Base-by-base conservation (phyloP, 1,140 invertebrate species). In the Manduca sexta region DNA sequence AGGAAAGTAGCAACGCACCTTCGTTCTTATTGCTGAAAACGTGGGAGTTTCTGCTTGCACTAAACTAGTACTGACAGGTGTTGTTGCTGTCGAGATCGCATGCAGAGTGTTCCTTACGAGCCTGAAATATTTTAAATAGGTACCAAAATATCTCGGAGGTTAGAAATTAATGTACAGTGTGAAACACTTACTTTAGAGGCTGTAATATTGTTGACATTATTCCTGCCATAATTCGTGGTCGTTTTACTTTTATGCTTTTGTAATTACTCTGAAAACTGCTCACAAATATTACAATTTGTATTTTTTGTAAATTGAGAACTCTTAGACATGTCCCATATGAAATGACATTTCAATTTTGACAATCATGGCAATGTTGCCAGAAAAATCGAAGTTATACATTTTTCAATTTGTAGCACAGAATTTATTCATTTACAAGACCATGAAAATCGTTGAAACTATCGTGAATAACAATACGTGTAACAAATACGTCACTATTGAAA, bases 1-100 rank as follows among this genome's bases (percentile, higher is more conserved):
- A 3, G 93, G 93, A 60, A 94, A 94, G 57, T 93, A 89, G 63
- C 88, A 88, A 18, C 92, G 87, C 0, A 85, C 78, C 57, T 85
- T 85, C n/a, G 65, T 83, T 57, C 82, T 69, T 26, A 85, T 57
- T 16, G 74, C 57, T 6, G 69, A 63, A 16, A 85, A 15, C 16
- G 65, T 66, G 46, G 62, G 66, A 16, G 41, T 56, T 37, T 83
- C 74, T 13, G 76, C 64, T 38, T 69, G 69, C 7, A 72, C 69
- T 47, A 85, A 60, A 47, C 37, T 59, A 11, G 45, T 56, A 33
- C 7, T 60, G 30, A 63, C n/a, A 3, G 56, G 21, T 37, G 52
- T 31, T 17, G 58, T 40, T 29, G 58, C 40, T 29, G n/a, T n/a
- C n/a, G 57, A 52, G 16, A 69, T 38, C 8, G 56, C 61, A 26